These are phyloP conservation scores for Premnoplex brunnescens DNA, from an alignment of 2,797 vertebrate genomes.

Conservation along the genomic window DNA sequence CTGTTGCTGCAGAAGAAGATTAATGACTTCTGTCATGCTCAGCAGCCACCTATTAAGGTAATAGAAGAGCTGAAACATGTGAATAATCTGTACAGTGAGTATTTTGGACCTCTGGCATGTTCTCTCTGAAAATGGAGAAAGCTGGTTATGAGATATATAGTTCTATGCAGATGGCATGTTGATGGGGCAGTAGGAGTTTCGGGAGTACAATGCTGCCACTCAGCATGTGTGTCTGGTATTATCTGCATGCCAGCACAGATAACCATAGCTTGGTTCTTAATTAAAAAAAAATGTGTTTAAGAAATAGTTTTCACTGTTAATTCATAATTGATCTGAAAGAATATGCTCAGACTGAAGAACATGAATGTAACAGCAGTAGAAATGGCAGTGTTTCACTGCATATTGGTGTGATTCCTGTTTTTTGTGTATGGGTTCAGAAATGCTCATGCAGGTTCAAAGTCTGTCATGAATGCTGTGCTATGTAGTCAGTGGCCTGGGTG, in stretches of 20 bases:
- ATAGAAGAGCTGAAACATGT: not conserved
- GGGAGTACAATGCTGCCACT: not conserved
- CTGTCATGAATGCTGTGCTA: fast-evolving
- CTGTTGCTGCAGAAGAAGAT: constrained; percentile 88
- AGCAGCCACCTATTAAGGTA: constrained; percentile 92
- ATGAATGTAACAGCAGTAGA: not conserved
- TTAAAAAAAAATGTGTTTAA: not conserved
- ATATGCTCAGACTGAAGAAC: not conserved
- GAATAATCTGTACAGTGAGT: not conserved
- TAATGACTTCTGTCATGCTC: constrained; percentile 90
- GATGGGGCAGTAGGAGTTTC: not conserved
- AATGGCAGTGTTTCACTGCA: not conserved
- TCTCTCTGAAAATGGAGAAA: not conserved
- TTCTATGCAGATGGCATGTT: not conserved
- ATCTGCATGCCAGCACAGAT: not conserved
- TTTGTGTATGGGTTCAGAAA: not conserved
- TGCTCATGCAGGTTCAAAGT: not conserved
- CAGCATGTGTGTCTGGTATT: not conserved
- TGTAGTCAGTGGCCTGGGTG: not conserved
- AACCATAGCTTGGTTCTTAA: not conserved
- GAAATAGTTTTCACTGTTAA: not conserved
- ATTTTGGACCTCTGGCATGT: not conserved
- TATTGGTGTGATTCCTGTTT: not conserved
- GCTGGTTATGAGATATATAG: not conserved
- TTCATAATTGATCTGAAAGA: not conserved